Percentiles rank a stretch among this genome's conserved stretches.
phyloP scores from a whole-genome alignment of 2,888 invertebrate genomes.

The Petrophora chlorosata region DNA sequence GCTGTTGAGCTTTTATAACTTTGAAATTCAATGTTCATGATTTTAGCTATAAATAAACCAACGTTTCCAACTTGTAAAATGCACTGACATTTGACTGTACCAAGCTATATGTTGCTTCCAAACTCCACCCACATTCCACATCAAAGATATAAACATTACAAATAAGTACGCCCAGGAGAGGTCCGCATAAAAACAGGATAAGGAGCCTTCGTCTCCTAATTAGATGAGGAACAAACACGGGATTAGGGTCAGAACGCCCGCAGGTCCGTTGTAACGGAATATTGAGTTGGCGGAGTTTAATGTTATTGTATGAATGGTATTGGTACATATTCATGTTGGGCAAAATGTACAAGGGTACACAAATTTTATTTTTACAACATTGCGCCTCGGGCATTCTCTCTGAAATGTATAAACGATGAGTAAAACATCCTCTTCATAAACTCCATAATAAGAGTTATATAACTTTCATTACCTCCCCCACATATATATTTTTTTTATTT shows the following conservation, averaged over 20 bases:
- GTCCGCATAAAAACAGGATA: constrained; percentile 59
- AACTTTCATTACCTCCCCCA: too few relatives aligned
- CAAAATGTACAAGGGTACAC: background rate
- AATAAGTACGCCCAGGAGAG: constrained; percentile 48
- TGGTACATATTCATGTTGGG: constrained; percentile 16
- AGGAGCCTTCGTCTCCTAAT: constrained; percentile 62
- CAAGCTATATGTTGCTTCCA: constrained; percentile 1
- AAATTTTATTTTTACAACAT: background rate
- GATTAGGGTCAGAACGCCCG: constrained; percentile 58
- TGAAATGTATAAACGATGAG: too few relatives aligned
- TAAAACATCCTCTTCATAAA: too few relatives aligned
- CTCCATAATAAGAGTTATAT: too few relatives aligned
- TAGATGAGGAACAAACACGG: constrained; percentile 69
- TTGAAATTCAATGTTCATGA: too few relatives aligned
- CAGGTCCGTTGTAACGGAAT: constrained; percentile 43
- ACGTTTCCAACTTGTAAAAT: too few relatives aligned
- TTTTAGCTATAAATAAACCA: background rate
- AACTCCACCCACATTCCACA: constrained; percentile 15
- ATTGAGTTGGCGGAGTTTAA: constrained; percentile 53
- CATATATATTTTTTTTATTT: too few relatives aligned
- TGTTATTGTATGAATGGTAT: constrained; percentile 42
- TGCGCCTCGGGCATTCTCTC: too few relatives aligned
- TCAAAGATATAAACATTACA: constrained; percentile 37
- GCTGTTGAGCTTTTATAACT: too few relatives aligned
- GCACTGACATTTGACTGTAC: constrained; percentile 2